Evolutionary conservation across 2,113 vertebrate genomes (phyloP).

Genomic region (Neodontobutis hainanensis): DNA sequence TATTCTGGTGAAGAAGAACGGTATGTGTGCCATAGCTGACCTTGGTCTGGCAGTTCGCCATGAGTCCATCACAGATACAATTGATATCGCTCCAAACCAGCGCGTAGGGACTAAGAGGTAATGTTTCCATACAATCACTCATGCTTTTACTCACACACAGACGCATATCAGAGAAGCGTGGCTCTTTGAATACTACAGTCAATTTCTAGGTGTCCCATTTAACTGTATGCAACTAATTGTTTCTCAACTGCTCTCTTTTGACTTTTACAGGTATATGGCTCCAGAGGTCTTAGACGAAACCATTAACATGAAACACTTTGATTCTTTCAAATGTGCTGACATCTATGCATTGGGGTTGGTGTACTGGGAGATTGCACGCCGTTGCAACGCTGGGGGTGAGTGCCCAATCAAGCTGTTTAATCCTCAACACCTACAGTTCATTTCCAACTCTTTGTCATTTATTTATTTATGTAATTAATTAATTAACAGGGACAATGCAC

Average conservation of each 20-base stretch:
- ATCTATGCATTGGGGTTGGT: constrained; percentile 96
- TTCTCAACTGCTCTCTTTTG: background rate
- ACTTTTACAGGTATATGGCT: constrained; percentile 90
- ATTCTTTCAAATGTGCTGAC: constrained; percentile 97
- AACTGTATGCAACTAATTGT: background rate
- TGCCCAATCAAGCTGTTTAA: too few species aligned
- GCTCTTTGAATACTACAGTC: too few species aligned
- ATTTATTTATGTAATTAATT: too few species aligned
- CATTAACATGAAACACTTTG: constrained; percentile 99
- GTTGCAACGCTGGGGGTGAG: constrained; percentile 93
- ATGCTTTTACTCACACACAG: background rate
- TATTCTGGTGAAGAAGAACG: constrained; percentile 97
- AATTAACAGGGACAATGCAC: too few species aligned
- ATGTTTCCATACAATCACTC: background rate
- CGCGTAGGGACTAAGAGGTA: constrained; percentile 98
- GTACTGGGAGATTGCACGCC: constrained; percentile 96
- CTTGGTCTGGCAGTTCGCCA: constrained; percentile 96
- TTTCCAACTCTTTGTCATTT: too few species aligned
- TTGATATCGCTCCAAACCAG: constrained; percentile 97
- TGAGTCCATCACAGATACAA: constrained; percentile 93
- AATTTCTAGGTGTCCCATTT: background rate
- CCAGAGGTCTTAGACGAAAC: constrained; percentile 97
- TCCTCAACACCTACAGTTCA: too few species aligned
- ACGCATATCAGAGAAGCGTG: background rate
- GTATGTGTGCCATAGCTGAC: constrained; percentile 95